phyloP scores from a whole-genome alignment of 2,888 invertebrate genomes.

The Apeira syringaria region DNA sequence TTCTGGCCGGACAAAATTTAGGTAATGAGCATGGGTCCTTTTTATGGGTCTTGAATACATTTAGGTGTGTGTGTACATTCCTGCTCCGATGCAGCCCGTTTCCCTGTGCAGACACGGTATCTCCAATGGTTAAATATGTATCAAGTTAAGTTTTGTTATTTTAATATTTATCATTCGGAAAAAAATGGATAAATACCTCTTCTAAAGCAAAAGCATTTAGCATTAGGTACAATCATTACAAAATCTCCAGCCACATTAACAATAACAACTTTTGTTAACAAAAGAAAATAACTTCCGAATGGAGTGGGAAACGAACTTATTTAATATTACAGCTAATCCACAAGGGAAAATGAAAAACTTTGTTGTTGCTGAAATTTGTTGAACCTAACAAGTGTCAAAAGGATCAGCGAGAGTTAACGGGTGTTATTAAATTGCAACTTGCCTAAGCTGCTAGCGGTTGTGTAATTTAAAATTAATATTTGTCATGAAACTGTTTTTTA shows the following conservation, averaged over 20 bases:
- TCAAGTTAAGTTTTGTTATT: no score
- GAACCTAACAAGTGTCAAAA: constrained; percentile 22
- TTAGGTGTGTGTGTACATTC: no score
- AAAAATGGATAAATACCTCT: no score
- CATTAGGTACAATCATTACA: not conserved
- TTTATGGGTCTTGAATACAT: no score
- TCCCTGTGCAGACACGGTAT: no score
- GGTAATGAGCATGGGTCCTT: no score
- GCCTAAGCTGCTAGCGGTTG: constrained; percentile 16
- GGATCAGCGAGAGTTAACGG: constrained; percentile 21
- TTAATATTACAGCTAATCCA: constrained; percentile 28
- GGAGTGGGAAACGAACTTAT: constrained; percentile 33
- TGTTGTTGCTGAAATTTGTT: constrained; percentile 24
- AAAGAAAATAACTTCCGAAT: constrained; percentile 24
- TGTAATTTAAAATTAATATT: constrained; percentile 16
- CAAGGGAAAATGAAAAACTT: constrained; percentile 36
- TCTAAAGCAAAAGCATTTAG: no score
- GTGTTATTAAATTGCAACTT: constrained; percentile 23
- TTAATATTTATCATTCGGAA: no score
- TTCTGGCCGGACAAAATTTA: no score
- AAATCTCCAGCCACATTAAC: constrained; percentile 2
- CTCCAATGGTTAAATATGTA: no score
- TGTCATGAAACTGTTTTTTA: constrained; percentile 6
- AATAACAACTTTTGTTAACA: constrained; percentile 21
- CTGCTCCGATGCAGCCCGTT: no score